Conservation (phyloP, 2,797 vertebrate species). For the Sebastes goodei region DNA sequence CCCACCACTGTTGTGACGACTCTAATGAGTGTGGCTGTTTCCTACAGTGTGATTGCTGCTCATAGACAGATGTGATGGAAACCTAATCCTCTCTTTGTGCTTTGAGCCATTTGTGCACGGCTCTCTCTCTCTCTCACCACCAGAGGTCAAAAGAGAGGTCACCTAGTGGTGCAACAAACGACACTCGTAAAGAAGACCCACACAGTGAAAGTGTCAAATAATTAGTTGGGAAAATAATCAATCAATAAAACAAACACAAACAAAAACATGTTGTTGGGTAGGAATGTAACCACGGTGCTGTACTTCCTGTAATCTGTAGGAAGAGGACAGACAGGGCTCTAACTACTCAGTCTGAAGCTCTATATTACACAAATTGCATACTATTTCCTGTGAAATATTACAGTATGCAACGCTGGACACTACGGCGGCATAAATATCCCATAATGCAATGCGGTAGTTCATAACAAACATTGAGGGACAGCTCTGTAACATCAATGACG, state of each 20-base stretch:
- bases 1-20: not conserved
- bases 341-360: not conserved
- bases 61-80: conserved; percentile 39
- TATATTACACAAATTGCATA: too few relatives aligned
- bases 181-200: not conserved
- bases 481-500: too few relatives aligned
- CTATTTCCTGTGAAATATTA: too few relatives aligned
- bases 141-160: conserved; percentile 29
- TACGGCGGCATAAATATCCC: too few relatives aligned
- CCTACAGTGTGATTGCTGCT: conserved; percentile 5
- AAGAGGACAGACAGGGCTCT: not conserved
- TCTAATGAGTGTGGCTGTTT: not conserved
- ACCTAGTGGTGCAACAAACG: not conserved
- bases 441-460: too few relatives aligned
- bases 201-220: not conserved
- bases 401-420: too few relatives aligned
- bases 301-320: not conserved
- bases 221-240: not conserved
- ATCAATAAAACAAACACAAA: not conserved
- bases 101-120: conserved; percentile 24
- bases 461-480: too few relatives aligned
- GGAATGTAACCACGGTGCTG: conserved; percentile 7
- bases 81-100: conserved; percentile 45
- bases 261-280: not conserved
- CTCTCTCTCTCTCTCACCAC: not conserved